phyloP scores from a whole-genome alignment of 2,888 invertebrate species.

The Oscheius sp. region DNA sequence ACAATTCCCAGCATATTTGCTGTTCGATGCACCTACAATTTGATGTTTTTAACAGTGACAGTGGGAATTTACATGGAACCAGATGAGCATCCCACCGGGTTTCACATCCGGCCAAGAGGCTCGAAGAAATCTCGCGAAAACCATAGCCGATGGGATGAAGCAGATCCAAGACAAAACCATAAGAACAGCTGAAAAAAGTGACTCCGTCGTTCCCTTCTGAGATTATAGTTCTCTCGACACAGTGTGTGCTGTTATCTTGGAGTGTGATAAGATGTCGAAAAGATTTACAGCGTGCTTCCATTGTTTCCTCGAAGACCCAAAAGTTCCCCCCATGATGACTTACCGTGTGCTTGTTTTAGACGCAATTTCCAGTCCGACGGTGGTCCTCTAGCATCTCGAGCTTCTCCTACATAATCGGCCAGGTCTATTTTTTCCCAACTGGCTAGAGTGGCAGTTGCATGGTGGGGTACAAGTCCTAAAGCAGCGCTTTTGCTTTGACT shows the following conservation, averaged over 20 bases:
- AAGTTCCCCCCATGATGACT: too few relatives aligned
- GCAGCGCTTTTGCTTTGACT: too few relatives aligned
- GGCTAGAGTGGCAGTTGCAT: slow-evolving; percentile 2
- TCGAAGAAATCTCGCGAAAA: slow-evolving; percentile 52
- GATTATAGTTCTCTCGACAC: too few relatives aligned
- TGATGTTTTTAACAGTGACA: not conserved
- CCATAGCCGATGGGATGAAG: slow-evolving; percentile 49
- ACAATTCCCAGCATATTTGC: slow-evolving; percentile 48
- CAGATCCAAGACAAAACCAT: slow-evolving; percentile 57
- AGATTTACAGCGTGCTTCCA: too few relatives aligned
- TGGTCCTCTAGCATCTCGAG: slow-evolving; percentile 5
- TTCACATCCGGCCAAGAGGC: slow-evolving; percentile 50
- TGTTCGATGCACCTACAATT: slow-evolving; percentile 50
- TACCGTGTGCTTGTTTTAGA: slow-evolving; percentile 16
- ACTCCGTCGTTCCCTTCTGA: too few relatives aligned
- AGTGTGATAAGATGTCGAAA: too few relatives aligned
- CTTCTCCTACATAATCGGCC: not conserved
- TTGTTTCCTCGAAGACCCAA: not conserved
- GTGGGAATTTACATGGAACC: slow-evolving; percentile 53
- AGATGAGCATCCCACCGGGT: slow-evolving; percentile 52
- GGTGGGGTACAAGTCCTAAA: slow-evolving; percentile 6
- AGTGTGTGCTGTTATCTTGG: too few relatives aligned
- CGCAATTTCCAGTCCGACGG: not conserved
- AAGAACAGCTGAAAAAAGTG: slow-evolving; percentile 41
- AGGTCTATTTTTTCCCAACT: not conserved